Base-by-base conservation (phyloP, 2,888 invertebrate species). In the Diarsia rubi region DNA sequence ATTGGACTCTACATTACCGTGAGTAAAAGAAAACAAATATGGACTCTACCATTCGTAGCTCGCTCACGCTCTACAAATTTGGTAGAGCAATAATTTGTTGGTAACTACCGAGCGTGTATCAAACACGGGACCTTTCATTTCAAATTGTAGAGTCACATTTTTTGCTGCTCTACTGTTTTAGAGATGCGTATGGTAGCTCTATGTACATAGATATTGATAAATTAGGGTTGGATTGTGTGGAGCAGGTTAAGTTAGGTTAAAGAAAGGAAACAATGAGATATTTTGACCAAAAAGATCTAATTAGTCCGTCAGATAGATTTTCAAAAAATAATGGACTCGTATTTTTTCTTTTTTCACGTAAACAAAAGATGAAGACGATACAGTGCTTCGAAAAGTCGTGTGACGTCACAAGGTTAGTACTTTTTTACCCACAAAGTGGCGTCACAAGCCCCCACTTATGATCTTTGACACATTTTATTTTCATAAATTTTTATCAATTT, bases 51-150 rank as follows among this genome's bases (percentile, higher is more conserved):
- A 62, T 83, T 68, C 75, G 73, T 79, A 59, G 75, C 49, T 67
- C 59, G 42, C 49, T 73, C 71, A 71, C 74, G 82, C 79, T 70
- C 83, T 62, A 70, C 83, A 82, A 82, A 82, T 82, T 79, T 86
- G 84, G 86, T 86, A 82, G 70, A 78, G 79, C 76, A 79, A 75
- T 85, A 86, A 88, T 89, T 89, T 87, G 78, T 85, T 82, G 72
- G 82, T 90, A 93, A 92, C 91, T 88, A 93, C 93, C 91, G 92
- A 90, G 90, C 88, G 78, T 73, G 85, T 78, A 81, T 85, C 85
- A 88, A 87, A 86, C 88, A 86, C 90, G 88, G 89, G 91, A 90
- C 92, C 94, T 89, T 88, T 94, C 90, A 92, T 94, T 94, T 91
- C 52, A 87, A 82, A 86, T 86, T 84, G 88, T 89, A 84, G 84